Conservation (phyloP, 2,113 vertebrate species). For the Sinosuthora webbiana region DNA sequence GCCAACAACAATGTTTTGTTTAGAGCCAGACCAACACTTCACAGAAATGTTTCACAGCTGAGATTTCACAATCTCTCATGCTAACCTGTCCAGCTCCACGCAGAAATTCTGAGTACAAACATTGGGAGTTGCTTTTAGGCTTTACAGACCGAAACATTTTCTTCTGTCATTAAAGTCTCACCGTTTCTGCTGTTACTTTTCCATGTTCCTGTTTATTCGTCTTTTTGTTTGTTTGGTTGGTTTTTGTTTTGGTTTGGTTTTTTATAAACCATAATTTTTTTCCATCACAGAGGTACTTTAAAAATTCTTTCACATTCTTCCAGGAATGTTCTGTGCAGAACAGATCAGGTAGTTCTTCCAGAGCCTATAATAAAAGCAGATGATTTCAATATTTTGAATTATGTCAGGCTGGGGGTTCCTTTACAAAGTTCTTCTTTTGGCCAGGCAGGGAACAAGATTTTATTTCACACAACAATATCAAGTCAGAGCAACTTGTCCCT, state of each 20-base stretch:
- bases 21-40: not conserved
- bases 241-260: not conserved
- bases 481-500: not conserved
- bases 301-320: not conserved
- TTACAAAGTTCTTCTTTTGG: not conserved
- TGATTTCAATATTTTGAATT: not conserved
- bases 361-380: not conserved
- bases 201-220: not conserved
- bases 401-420: not conserved
- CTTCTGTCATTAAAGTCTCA: not conserved
- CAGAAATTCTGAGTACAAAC: not conserved
- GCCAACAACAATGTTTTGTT: not conserved
- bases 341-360: not conserved
- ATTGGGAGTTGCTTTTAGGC: not conserved
- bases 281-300: not conserved
- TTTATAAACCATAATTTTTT: not conserved
- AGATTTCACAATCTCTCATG: not conserved
- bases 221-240: not conserved
- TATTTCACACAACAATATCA: not conserved
- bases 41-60: not conserved
- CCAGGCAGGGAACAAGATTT: not conserved
- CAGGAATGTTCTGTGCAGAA: not conserved
- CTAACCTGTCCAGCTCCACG: not conserved
- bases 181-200: not conserved
- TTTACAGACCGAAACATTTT: not conserved